A percentile compares a stretch with the other conserved stretches of the same genome.
phyloP scores from a whole-genome alignment of 2,888 invertebrate species.

The Ichneumoninae sp. region DNA sequence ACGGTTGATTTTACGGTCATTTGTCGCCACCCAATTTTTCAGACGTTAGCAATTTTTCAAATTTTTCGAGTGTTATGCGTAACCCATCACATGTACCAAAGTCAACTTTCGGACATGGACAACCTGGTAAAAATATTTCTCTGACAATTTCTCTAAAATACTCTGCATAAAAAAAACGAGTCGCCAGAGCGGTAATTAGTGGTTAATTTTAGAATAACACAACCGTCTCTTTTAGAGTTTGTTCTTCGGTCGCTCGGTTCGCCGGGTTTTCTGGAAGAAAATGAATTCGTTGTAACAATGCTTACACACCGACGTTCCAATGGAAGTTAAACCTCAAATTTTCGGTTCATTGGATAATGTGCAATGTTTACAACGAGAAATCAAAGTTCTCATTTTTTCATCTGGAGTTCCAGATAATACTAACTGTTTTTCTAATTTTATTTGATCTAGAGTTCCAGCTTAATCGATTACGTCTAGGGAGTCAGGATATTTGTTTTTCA shows the following conservation, averaged over 20 bases:
- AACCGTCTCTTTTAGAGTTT: background rate
- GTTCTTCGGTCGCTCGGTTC: background rate
- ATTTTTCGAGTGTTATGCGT: no score
- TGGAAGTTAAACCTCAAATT: background rate
- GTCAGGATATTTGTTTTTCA: background rate
- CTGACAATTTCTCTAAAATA: no score
- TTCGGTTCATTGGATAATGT: background rate
- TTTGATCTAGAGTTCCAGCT: background rate
- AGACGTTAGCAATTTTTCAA: no score
- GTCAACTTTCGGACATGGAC: no score
- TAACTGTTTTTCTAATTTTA: no score
- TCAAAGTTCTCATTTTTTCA: background rate
- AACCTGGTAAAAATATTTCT: no score
- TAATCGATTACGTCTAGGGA: background rate
- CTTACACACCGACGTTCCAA: background rate
- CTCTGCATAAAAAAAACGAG: no score
- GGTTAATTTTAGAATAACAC: background rate
- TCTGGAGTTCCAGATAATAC: no score
- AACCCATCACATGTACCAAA: no score
- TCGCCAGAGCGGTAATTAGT: background rate
- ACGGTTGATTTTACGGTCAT: no score
- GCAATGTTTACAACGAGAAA: conserved; percentile 1
- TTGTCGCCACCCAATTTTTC: no score
- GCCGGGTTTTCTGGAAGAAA: background rate
- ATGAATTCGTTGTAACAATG: conserved; percentile 21